Evolutionary conservation across 2,113 vertebrate species (phyloP), one percentile per base, ranked within the genome.

Genomic region (Psilopsiagon aurifrons): DNA sequence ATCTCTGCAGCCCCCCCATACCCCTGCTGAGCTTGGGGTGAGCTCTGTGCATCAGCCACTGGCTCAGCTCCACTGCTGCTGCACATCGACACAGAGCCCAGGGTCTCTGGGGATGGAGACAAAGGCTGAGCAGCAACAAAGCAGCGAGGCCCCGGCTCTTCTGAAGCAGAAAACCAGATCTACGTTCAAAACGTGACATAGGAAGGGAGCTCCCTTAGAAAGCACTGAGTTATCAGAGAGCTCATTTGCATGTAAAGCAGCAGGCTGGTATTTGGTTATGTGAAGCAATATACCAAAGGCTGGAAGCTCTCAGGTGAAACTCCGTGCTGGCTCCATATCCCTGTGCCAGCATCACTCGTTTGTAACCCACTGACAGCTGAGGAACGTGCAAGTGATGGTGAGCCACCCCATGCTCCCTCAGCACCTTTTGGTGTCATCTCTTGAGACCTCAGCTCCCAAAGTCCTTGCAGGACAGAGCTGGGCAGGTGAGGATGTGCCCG

Each of bases 251-350:
- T 3, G 60, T 13, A 31, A 44, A 68, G 47, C 77, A 17, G 8
- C 25, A 10, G 66, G 29, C n/a, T 49, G 83, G 16, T 29, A 24
- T 16, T 55, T 37, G 31, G 33, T 59, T 60, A 35, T 43, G 5
- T 11, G 57, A 47, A 86, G 39, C 24, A 31, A 29, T 33, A 12
- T 1, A 37, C 2, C 49, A 6, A 51, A 76, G 57, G 76, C 29
- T 86, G 1, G 0, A 17, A 1, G 33, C 25, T 86, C 57, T 63
- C 51, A 11, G 22, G 44, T 0, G 25, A 46, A 14, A 12, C 49
- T 43, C 47, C 0, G 2, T 71, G 47, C 43, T 3, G 4, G 44
- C 3, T 35, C 24, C 0, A 1, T 19, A 35, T 15, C 41, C 62
- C 35, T 2, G 1, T 4, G 60, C 35, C 69, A 7, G 18, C 51